Conservation (phyloP, 2,797 vertebrate genomes). For the Thaleichthys pacificus region DNA sequence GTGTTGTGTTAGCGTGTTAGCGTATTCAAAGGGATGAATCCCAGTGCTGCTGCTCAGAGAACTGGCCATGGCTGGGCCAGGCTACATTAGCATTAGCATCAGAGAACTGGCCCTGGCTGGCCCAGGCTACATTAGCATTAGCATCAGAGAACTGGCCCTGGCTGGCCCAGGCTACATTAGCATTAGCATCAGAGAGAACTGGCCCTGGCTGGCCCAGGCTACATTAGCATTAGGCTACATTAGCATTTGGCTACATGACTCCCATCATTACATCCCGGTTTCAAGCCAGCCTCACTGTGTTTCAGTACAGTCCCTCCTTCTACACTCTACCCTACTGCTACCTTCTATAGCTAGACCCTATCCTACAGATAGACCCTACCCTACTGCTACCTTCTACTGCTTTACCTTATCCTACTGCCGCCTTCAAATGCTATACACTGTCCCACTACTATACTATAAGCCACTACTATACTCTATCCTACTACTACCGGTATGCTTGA, state of each 20-base stretch:
- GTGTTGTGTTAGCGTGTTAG: conserved; percentile 69
- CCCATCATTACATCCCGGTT: conserved; percentile 4
- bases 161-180: conserved; percentile 55
- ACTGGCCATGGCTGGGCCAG: conserved; percentile 63
- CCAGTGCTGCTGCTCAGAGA: conserved; percentile 61
- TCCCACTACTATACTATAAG: too few species aligned
- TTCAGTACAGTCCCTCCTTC: neutral
- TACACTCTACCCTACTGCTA: too few species aligned
- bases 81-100: conserved; percentile 53
- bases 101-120: too few species aligned
- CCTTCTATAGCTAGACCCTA: too few species aligned
- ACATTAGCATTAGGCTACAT: conserved; percentile 19
- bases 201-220: conserved; percentile 58
- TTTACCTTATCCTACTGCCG: too few species aligned
- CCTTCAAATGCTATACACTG: too few species aligned
- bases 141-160: conserved; percentile 59
- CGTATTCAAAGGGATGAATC: conserved; percentile 67
- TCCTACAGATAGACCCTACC: too few species aligned
- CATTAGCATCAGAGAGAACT: conserved; percentile 55
- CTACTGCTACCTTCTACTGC: too few species aligned
- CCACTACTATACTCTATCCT: too few species aligned
- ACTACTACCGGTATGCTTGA: too few species aligned
- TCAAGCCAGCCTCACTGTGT: neutral
- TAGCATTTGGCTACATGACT: conserved; percentile 65
- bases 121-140: conserved; percentile 58